Conservation (phyloP, 1,140 invertebrate genomes). For the Bombyx mori region ASM3026992v2 NC_085110.1:4205001-4205500, state of each 20-base stretch:
- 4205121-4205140: conserved; percentile 41
- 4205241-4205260: conserved; percentile 15
- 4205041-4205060: conserved; percentile 35
- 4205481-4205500: no score
- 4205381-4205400: no score
- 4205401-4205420: no score
- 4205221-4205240: conserved; percentile 36
- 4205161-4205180: conserved; percentile 40
- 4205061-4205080: conserved; percentile 63
- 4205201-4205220: conserved; percentile 34
- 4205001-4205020: conserved; percentile 25
- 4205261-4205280: no score
- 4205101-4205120: conserved; percentile 65
- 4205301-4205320: no score
- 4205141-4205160: conserved; percentile 51
- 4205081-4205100: conserved; percentile 65
- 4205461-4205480: no score
- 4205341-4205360: no score
- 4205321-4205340: no score
- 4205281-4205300: no score
- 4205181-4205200: conserved; percentile 29
- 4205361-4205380: no score
- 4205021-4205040: conserved; percentile 29
- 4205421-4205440: no score
- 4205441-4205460: no score